Conservation (phyloP, 1,140 invertebrate species). For the Periplaneta americana region DNA sequence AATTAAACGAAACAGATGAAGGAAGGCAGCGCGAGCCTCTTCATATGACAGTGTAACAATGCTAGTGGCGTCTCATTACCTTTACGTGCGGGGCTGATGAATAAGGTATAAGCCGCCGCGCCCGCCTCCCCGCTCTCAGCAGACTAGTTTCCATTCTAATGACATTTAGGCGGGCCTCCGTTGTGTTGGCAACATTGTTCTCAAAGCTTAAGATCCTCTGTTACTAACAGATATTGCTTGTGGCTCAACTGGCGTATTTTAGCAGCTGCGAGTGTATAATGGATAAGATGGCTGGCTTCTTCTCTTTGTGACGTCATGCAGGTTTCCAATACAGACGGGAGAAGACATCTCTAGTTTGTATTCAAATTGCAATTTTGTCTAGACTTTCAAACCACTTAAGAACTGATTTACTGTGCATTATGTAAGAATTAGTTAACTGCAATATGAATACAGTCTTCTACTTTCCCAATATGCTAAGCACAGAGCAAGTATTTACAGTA, state of each 20-base stretch:
- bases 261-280: background rate
- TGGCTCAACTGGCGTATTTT: background rate
- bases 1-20: background rate
- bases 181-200: background rate
- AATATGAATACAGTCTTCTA: too few species aligned
- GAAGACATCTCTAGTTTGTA: background rate
- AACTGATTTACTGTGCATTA: too few species aligned
- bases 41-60: background rate
- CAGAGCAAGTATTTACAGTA: too few species aligned
- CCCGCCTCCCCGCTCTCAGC: background rate
- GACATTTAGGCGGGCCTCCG: background rate
- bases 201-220: background rate
- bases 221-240: too few species aligned
- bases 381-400: background rate
- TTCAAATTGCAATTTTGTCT: background rate
- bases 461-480: too few species aligned
- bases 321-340: background rate
- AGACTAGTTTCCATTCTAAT: background rate
- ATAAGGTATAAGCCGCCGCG: background rate
- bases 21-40: background rate
- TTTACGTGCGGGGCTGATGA: background rate
- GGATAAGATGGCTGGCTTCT: background rate
- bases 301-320: background rate
- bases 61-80: too few species aligned
- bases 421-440: too few species aligned